Evolutionary conservation across 2,113 vertebrate species (phyloP).

Genomic region (Steatornis caripensis): DNA sequence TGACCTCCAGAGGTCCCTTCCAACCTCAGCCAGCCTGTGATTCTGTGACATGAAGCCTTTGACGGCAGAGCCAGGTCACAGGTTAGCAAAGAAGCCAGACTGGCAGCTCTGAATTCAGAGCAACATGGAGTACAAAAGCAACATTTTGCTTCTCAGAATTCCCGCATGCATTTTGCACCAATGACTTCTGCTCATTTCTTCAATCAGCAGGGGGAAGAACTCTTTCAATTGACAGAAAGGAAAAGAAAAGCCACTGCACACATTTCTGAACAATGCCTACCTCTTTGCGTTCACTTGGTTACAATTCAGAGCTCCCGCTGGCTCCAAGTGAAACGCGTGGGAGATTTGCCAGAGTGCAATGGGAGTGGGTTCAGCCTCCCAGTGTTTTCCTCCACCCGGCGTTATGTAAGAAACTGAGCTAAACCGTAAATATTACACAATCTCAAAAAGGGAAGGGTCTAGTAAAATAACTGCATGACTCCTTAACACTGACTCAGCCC

Average conservation of each 20-base stretch:
- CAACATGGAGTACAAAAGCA: no score
- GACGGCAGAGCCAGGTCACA: background rate
- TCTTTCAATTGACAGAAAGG: background rate
- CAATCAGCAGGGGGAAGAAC: background rate
- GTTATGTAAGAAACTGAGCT: slow-evolving; percentile 27
- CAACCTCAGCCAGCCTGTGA: background rate
- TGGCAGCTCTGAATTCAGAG: background rate
- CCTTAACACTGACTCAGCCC: background rate
- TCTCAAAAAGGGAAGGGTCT: background rate
- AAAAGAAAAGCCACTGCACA: background rate
- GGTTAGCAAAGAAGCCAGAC: background rate
- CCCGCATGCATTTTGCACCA: background rate
- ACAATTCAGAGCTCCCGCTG: background rate
- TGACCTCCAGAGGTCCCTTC: background rate
- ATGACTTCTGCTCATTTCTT: background rate
- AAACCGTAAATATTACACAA: slow-evolving; percentile 41
- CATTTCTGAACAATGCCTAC: background rate
- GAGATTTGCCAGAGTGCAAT: background rate
- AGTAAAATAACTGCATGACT: background rate
- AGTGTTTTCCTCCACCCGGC: background rate
- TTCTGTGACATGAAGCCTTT: background rate
- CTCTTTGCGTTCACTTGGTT: background rate
- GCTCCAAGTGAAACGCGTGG: background rate
- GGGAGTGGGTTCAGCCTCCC: background rate
- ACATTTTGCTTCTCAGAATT: background rate